A percentile compares a stretch with the other conserved stretches of the same genome.
Conservation (phyloP, 2,888 invertebrate species). For the Apamea sordens region DNA sequence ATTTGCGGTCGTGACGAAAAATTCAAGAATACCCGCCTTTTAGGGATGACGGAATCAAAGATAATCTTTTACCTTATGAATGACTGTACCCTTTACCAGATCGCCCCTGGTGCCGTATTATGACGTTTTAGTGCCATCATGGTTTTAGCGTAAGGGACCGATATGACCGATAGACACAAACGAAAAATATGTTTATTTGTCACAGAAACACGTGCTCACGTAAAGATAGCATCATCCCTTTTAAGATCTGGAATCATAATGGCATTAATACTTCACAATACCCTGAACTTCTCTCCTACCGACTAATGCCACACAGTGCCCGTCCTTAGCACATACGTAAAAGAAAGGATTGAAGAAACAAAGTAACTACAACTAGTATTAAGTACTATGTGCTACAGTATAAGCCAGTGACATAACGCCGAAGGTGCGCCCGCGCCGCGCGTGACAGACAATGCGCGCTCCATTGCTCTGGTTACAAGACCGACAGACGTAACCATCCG, state of each 20-base stretch:
- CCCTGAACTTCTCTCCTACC: not conserved
- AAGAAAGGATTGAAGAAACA: not conserved
- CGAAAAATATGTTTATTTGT: too few relatives aligned
- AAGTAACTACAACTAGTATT: not conserved
- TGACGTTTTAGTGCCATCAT: too few relatives aligned
- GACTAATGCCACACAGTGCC: not conserved
- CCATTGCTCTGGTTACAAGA: constrained; percentile 36
- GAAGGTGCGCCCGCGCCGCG: constrained; percentile 45
- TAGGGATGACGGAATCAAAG: not conserved
- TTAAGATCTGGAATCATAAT: too few relatives aligned
- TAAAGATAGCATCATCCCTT: too few relatives aligned
- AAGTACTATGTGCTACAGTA: not conserved
- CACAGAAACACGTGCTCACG: too few relatives aligned
- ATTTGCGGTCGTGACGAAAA: too few relatives aligned
- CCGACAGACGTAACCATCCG: constrained; percentile 16
- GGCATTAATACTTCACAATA: too few relatives aligned
- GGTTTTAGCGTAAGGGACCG: too few relatives aligned
- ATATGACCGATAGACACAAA: too few relatives aligned
- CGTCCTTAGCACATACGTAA: not conserved
- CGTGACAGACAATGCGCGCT: constrained; percentile 44
- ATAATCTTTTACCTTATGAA: not conserved
- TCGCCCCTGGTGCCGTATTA: too few relatives aligned
- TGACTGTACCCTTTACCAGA: not conserved
- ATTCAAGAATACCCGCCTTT: too few relatives aligned
- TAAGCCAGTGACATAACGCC: constrained; percentile 31